phyloP scores from a whole-genome alignment of 2,797 vertebrate species.

The Mionectes olivaceus region DNA sequence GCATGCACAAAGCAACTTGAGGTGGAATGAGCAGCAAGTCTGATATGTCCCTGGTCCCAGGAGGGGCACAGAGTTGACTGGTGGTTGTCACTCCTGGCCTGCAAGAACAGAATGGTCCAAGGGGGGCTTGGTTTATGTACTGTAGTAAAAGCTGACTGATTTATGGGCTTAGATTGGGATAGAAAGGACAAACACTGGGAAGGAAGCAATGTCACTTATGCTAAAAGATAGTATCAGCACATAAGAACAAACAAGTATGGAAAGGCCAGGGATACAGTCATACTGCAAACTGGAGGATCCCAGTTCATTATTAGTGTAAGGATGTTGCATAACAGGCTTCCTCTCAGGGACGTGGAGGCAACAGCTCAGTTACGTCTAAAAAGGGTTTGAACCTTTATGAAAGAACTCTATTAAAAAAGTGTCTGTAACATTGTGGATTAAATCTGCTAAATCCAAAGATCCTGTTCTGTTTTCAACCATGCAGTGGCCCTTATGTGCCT shows the following conservation, averaged over 20 bases:
- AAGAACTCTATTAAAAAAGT: background rate
- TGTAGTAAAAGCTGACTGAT: background rate
- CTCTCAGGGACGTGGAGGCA: background rate
- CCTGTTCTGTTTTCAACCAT: slow-evolving; percentile 6
- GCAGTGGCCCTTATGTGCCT: background rate
- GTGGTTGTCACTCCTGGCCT: background rate
- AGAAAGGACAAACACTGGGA: background rate
- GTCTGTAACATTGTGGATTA: background rate
- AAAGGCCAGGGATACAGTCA: background rate
- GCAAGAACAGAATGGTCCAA: background rate
- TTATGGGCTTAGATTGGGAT: background rate
- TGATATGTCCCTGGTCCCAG: background rate
- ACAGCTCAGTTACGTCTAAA: background rate
- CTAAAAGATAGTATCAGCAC: background rate
- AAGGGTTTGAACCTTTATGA: background rate
- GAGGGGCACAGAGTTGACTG: background rate
- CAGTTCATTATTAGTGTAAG: background rate
- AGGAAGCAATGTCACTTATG: background rate
- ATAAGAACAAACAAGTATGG: background rate
- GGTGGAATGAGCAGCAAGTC: background rate
- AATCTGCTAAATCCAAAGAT: slow-evolving; percentile 19
- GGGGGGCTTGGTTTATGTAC: background rate
- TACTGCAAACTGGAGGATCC: background rate
- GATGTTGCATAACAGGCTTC: background rate
- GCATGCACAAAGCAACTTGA: slow-evolving; percentile 7